Evolutionary conservation across 2,888 invertebrate genomes (phyloP).

Genomic region (Nymphalis urticae): DNA sequence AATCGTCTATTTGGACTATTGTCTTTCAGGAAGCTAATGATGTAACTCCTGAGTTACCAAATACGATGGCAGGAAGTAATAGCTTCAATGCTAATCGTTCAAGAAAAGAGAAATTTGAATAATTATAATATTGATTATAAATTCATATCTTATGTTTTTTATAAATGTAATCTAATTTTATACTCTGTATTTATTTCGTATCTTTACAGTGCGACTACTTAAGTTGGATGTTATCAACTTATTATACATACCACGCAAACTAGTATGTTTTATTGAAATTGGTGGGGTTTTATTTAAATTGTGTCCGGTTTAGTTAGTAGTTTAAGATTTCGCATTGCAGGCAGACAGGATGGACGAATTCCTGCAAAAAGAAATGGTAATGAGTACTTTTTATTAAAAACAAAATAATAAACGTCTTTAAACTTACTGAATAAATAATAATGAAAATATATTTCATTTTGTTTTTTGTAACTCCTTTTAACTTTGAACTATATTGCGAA

Average conservation of each 20-base stretch:
- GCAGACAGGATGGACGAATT: constrained; percentile 20
- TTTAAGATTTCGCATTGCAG: constrained; percentile 31
- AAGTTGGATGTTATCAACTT: no score
- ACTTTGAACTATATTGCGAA: background rate
- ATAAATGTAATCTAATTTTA: background rate
- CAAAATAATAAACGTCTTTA: constrained; percentile 12
- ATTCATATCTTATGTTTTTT: background rate
- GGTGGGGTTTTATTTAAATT: background rate
- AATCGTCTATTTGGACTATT: constrained; percentile 26
- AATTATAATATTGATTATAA: background rate
- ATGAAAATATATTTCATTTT: background rate
- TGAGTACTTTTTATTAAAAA: constrained; percentile 1
- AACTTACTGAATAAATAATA: constrained; percentile 8
- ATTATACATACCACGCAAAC: no score
- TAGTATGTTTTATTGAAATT: background rate
- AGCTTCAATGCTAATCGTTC: background rate
- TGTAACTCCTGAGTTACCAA: constrained; percentile 12
- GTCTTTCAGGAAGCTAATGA: constrained; percentile 12
- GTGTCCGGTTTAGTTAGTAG: background rate
- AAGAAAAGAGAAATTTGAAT: background rate
- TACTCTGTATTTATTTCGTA: no score
- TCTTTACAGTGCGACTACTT: no score
- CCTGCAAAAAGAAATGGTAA: constrained; percentile 29
- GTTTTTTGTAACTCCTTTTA: background rate
- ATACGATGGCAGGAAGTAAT: background rate